Base-by-base conservation (phyloP, 2,797 vertebrate species). In the Danio kyathit region DNA sequence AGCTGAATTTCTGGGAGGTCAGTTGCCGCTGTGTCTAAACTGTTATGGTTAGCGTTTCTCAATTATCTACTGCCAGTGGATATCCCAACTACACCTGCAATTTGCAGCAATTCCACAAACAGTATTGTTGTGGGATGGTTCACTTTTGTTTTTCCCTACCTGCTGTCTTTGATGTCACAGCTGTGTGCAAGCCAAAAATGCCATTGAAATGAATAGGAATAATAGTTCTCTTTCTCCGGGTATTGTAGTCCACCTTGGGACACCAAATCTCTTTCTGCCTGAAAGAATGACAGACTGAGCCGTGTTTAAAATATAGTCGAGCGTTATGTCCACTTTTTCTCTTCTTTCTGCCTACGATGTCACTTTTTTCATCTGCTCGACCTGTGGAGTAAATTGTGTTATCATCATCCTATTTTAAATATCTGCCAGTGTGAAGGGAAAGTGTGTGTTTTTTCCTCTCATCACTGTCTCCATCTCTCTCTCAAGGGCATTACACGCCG, bases 361-460 rank as follows among this genome's bases (percentile, higher is more conserved):
- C 80, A 76, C 82, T 76, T 64, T 6, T 63, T 77, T 52, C 71
- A 54, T 43, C 60, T 69, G 48, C 49, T 75, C 56, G 94, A 76
- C 85, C 83, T 86, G 73, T 56, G 52, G 67, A 76, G 52, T 80
- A 77, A 83, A 83, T 76, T 78, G 61, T 84, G 56, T 85, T 86
- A 82, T 83, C 80, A 78, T 44, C 76, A 71, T 63, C 38, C 70
- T 74, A 19, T 77, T 86, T 88, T 81, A 85, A 83, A 86, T 82
- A 83, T 72, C 69, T 81, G 79, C 29, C 54, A 49, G 82, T 76
- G 70, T 66, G 65, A 67, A 77, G 60, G n/a, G 17, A 65, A 46
- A 19, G 41, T 7, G 48, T 19, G 38, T 29, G n/a, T 29, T 29
- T 60, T 60, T 61, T 54, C 41, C 49, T 49, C 21, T 56, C 73